Base-by-base conservation (phyloP, 1,140 invertebrate species). In the Drosophila kurseongensis region DNA sequence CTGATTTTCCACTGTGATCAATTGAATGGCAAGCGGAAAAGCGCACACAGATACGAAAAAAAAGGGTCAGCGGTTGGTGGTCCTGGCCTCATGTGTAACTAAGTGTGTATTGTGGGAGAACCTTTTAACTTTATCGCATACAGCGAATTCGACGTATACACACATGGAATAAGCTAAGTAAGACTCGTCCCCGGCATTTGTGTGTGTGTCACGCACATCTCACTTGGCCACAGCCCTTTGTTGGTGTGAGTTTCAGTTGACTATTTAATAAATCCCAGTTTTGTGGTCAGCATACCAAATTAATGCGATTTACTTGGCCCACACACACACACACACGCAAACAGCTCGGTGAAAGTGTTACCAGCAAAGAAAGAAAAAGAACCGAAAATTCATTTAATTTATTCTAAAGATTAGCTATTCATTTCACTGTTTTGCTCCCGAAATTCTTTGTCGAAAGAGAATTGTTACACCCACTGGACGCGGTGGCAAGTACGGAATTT, bases 231-330 rank as follows among this genome's bases (percentile, higher is more conserved):
- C 36, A 32, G 56, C 50, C 55, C 60, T 66, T 48, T 61, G 51
- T 38, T 56, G 58, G 55, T 69, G 63, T 45, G 62, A 72, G 48
- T 73, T 85, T 69, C 63, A 86, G 81, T 81, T 85, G 82, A 85
- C 82, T 85, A 85, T 81, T 85, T 85, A 85, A 85, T 85, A 85
- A 85, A 85, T 85, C 82, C 82, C 82, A 78, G 78, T 85, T 84
- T 80, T 89, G 84, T 84, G 84, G 84, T 78, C 84, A 89, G 84
- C 85, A 89, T 89, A 89, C 84, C 68, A 89, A 89, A 89, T 89
- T 89, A 89, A 89, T 89, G 84, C 84, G 84, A 84, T 89, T 89
- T 89, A 78, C 80, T 84, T 75, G 65, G 57, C 62, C 63, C 56
- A 57, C 76, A 54, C 38, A 48, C 44, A 60, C 29, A 47, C 35